phyloP scores from a whole-genome alignment of 2,888 invertebrate species.

The Campoplex capitator region DNA sequence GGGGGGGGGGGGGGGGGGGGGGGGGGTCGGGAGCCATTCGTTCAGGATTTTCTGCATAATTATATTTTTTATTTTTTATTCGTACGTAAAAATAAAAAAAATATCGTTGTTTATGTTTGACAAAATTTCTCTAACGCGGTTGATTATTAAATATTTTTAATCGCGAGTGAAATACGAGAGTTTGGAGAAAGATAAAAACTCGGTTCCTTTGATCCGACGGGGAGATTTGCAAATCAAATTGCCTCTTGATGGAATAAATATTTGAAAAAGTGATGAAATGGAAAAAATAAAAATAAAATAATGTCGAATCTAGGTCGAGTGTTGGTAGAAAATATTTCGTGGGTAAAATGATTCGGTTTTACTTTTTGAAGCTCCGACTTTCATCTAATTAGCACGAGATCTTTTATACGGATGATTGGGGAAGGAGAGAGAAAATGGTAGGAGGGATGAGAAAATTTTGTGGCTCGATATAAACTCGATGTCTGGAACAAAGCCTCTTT shows the following conservation, averaged over 20 bases:
- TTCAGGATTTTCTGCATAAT: too few relatives aligned
- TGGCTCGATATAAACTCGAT: constrained; percentile 13
- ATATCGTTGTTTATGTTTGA: too few relatives aligned
- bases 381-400: neutral
- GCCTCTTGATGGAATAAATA: neutral
- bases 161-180: too few relatives aligned
- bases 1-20: too few relatives aligned
- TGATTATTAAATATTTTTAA: too few relatives aligned
- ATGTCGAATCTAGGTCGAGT: neutral
- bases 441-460: neutral
- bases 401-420: neutral
- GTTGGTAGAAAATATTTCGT: neutral
- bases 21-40: too few relatives aligned
- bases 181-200: neutral
- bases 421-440: neutral
- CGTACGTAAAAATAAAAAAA: too few relatives aligned
- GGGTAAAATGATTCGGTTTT: neutral
- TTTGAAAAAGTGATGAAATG: too few relatives aligned
- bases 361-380: neutral
- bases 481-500: constrained; percentile 22
- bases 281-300: neutral
- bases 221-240: neutral
- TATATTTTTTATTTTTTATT: too few relatives aligned
- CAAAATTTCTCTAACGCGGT: too few relatives aligned
- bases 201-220: neutral